phyloP scores from a whole-genome alignment of 2,888 invertebrate genomes.

The Scaptomyza reducta region DNA sequence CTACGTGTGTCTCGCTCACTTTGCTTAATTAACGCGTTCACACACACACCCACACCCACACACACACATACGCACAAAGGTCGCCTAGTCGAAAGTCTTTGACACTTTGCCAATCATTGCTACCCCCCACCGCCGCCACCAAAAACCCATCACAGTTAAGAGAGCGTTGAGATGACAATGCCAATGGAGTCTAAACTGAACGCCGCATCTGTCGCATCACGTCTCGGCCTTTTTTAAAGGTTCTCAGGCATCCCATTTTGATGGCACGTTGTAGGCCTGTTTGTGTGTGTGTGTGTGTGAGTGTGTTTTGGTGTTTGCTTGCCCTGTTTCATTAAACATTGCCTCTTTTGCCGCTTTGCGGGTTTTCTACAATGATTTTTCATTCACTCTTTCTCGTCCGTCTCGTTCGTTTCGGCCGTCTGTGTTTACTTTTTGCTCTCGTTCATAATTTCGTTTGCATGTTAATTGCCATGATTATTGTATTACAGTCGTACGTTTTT shows the following conservation, averaged over 20 bases:
- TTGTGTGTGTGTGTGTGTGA: too few species aligned
- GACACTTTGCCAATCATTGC: conserved; percentile 80
- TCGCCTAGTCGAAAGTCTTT: conserved; percentile 62
- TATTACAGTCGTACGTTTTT: conserved; percentile 59
- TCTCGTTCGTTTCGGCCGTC: conserved; percentile 2
- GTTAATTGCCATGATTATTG: conserved; percentile 79
- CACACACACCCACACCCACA: conserved; percentile 36
- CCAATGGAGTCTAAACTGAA: conserved; percentile 41
- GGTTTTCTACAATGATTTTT: conserved; percentile 64
- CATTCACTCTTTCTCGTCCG: conserved; percentile 49
- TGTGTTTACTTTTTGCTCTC: conserved; percentile 59
- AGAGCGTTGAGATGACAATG: conserved; percentile 58
- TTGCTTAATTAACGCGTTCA: conserved; percentile 78
- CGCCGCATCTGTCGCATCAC: conserved; percentile 70
- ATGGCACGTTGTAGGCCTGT: conserved; percentile 43
- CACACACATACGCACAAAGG: conserved; percentile 62
- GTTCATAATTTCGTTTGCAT: conserved; percentile 79
- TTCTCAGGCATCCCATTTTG: conserved; percentile 66
- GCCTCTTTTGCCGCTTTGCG: conserved; percentile 29
- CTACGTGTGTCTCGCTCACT: conserved; percentile 77
- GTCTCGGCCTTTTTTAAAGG: conserved; percentile 45
- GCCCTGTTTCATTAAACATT: conserved; percentile 67
- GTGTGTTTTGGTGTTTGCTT: conserved; percentile 18
- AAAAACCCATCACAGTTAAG: conserved; percentile 22
- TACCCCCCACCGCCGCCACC: conserved; percentile 14